These are phyloP conservation scores for Prochilodus magdalenae DNA, from an alignment of 2,113 vertebrate species.

Conservation along the genomic window DNA sequence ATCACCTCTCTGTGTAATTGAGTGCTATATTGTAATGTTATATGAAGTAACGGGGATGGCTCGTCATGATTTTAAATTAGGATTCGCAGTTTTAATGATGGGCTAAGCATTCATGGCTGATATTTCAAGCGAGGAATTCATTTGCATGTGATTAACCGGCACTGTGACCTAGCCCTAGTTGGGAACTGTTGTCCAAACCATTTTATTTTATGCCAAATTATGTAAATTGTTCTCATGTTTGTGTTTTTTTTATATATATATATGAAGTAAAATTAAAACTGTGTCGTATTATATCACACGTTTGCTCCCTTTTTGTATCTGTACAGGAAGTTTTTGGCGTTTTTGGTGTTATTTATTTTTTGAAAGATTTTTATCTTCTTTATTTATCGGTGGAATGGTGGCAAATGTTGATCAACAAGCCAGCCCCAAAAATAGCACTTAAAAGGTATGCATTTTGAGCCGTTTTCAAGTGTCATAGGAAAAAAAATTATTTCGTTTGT, in stretches of 20 bases:
- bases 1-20: not conserved
- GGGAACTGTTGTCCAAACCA: not conserved
- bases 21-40: not conserved
- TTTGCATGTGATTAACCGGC: not conserved
- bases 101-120: not conserved
- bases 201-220: not conserved
- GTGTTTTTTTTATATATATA: not conserved
- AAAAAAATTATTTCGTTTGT: slow-evolving; percentile 57
- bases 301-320: too few relatives aligned
- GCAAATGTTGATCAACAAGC: not conserved
- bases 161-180: not conserved
- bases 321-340: too few relatives aligned
- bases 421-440: not conserved
- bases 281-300: too few relatives aligned
- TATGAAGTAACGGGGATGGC: not conserved
- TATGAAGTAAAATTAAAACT: too few relatives aligned
- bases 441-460: slow-evolving; percentile 42
- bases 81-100: not conserved
- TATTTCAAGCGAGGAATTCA: slow-evolving; percentile 2
- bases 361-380: too few relatives aligned
- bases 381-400: not conserved
- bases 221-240: not conserved
- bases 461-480: slow-evolving; percentile 27
- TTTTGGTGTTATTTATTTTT: too few relatives aligned
- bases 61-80: not conserved